Evolutionary conservation across 1,140 invertebrate genomes (phyloP).

Genomic region (Drosophila nigromelanica): DNA sequence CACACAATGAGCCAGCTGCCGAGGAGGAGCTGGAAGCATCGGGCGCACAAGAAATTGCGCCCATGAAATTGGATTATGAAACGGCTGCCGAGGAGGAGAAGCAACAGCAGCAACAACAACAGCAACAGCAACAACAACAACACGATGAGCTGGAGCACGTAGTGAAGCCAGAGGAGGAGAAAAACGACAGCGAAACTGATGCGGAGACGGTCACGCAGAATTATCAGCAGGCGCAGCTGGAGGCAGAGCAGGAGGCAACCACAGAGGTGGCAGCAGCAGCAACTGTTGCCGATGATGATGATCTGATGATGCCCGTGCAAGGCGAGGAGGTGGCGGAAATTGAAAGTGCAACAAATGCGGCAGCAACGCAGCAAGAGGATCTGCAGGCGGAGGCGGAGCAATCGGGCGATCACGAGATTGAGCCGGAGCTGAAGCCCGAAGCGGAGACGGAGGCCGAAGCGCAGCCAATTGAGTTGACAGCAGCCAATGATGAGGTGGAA

Average conservation of each 20-base stretch:
- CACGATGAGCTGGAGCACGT: constrained; percentile 38
- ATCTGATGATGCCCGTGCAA: constrained; percentile 67
- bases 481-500: constrained; percentile 21
- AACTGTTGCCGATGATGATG: constrained; percentile 49
- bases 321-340: constrained; percentile 50
- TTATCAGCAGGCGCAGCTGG: constrained; percentile 29
- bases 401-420: constrained; percentile 66
- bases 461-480: constrained; percentile 19
- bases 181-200: constrained; percentile 43
- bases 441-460: neutral
- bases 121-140: constrained; percentile 12
- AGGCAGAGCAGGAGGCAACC: constrained; percentile 28
- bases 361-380: constrained; percentile 17
- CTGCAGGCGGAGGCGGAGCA: constrained; percentile 44
- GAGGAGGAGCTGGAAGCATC: constrained; percentile 52
- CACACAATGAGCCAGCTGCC: constrained; percentile 18
- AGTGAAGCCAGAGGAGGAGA: constrained; percentile 28
- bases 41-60: constrained; percentile 57
- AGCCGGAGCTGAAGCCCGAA: constrained; percentile 12
- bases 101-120: constrained; percentile 23
- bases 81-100: constrained; percentile 40
- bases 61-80: constrained; percentile 81
- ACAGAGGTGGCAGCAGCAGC: constrained; percentile 6
- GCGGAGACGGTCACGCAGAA: constrained; percentile 39
- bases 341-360: constrained; percentile 70